These are phyloP conservation scores for Neoniphon sammara DNA, from an alignment of 2,797 vertebrate species.

Conservation along the genomic window DNA sequence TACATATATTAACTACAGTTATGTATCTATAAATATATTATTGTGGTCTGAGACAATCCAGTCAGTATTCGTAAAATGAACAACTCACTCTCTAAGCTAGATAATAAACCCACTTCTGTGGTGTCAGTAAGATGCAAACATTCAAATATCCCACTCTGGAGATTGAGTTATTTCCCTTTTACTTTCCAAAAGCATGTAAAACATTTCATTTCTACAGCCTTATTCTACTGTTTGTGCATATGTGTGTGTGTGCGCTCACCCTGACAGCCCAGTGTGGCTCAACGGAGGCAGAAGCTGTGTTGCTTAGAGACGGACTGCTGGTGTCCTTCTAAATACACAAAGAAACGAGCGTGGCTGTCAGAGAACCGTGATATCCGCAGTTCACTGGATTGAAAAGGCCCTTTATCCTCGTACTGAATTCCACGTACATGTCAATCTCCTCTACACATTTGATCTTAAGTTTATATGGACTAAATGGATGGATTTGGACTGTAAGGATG, in stretches of 20 bases:
- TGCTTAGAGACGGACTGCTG: slow-evolving; percentile 89
- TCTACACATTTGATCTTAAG: neutral
- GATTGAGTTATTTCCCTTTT: neutral
- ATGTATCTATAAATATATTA: too few relatives aligned
- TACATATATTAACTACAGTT: too few relatives aligned
- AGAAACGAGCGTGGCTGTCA: slow-evolving; percentile 33
- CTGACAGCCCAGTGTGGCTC: slow-evolving; percentile 96
- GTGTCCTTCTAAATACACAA: slow-evolving; percentile 88
- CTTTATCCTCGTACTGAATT: neutral
- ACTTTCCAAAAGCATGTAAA: neutral
- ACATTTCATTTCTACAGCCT: neutral
- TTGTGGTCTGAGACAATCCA: too few relatives aligned
- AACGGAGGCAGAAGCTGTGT: slow-evolving; percentile 74
- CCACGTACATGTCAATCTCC: neutral
- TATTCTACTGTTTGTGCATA: neutral
- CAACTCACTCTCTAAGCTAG: too few relatives aligned
- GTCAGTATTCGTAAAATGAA: too few relatives aligned
- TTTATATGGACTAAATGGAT: too few relatives aligned
- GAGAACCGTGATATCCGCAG: neutral
- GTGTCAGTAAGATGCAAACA: too few relatives aligned
- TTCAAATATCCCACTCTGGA: too few relatives aligned
- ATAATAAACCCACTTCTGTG: too few relatives aligned
- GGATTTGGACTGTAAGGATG: neutral
- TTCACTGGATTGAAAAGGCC: neutral
- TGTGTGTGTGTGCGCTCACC: slow-evolving; percentile 80